Base-by-base conservation (phyloP, 2,113 vertebrate species). In the Sinocyclocheilus maitianheensis region DNA sequence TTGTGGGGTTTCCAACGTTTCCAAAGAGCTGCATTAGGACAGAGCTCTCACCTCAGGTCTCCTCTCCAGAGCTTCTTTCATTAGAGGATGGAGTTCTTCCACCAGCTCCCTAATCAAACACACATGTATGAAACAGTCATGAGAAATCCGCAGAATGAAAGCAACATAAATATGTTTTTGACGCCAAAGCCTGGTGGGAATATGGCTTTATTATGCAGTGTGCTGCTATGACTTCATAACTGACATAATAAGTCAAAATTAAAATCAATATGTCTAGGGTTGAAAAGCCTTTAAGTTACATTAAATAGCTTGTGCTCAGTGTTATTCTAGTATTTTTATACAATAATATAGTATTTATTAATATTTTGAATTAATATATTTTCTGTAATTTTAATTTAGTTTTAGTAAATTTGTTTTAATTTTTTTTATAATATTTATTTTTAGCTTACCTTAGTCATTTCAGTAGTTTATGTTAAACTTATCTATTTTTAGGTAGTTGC, bases 61-160 rank as follows among this genome's bases (percentile, higher is more conserved):
- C 84, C 98, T 96, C 90, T 99, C 98, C 89, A 99, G 94, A 5
- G 97, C 97, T 92, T 99, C 98, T 91, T 99, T 99, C 97, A 99
- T 99, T 87, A 99, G 89, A 7, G 98, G 98, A 88, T 99, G 97
- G 63, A 99, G 97, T 90, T 99, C 98, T 95, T 99, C 98, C 2
- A 99, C 97, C n/a, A 99, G 92, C 91, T 99, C 98, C 89, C 98
- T 99, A 85, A 58, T 22, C 71, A 89, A 58, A 89, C 69, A 75
- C 77, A 91, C 58, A 65, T n/a, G 85, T 43, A 87, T 0, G 51
- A 79, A 78, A n/a, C 22, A 83, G 16, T 34, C n/a, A 79, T 74
- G 1, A 87, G 0, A 85, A 14, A 85, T 14, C 5, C 7, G 26
- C 18, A 79, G 1, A 30, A 22, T 77, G 20, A 60, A 26, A 71